Evolutionary conservation across 1,140 invertebrate species (phyloP), one percentile per base, ranked within the genome.

Genomic region (Steinernema feltiae): DNA sequence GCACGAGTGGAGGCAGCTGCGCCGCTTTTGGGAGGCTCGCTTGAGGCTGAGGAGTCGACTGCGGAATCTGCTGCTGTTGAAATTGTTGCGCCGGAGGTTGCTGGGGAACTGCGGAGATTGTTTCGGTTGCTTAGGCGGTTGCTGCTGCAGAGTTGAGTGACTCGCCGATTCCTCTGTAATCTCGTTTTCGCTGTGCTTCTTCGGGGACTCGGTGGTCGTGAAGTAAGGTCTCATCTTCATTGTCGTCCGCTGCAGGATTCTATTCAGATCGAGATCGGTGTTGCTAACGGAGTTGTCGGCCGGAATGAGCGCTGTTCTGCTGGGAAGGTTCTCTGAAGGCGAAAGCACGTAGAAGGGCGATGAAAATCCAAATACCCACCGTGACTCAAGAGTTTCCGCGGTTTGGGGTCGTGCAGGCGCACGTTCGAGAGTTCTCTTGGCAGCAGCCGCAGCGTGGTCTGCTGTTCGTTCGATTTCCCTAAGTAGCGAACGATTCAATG

Each of bases 281-380:
- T 15, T 63, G 53, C 7, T 63, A 3, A 63, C 53, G 7, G 53
- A 63, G 53, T 63, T 63, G 53, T 63, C 53, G 53, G 53, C 53
- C 7, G 53, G 53, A 3, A 63, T 21, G 24, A 63, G 53, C 24
- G 53, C 53, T 21, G 24, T 63, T 7, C 24, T 63, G 53, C 24
- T 63, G 53, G 53, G 3, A 15, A 63, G 53, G 24, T 7, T 21
- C 24, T 63, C 53, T 63, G 24, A 3, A 63, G 24, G 18, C 7
- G n/a, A n/a, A n/a, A n/a, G n/a, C 7, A 46, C 7, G n/a, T 46
- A 7, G 41, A 46, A 46, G 7, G 41, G 41, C 7, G n/a, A 46
- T 46, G 7, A 46, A 46, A 46, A 12, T 46, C 41, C 7, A 46
- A 46, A 46, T 46, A 18, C 53, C 24, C 24, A 27, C 53, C 53